Evolutionary conservation across 2,888 invertebrate genomes (phyloP), one percentile per base, ranked within the genome.

Genomic region (Stenurella melanura): DNA sequence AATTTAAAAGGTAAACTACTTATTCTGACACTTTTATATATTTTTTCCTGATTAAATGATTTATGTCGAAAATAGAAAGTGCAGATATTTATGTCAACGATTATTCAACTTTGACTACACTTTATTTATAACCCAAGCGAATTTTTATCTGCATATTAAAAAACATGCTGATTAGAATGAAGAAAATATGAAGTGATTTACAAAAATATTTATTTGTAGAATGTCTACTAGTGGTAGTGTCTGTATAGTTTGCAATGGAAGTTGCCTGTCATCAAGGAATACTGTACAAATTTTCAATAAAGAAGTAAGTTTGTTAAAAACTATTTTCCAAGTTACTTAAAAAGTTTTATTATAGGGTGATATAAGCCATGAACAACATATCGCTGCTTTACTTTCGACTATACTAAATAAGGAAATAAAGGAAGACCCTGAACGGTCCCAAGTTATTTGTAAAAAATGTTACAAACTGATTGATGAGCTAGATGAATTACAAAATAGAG

Each of bases 401-500:
- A 87, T 92, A 17, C 85, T 93, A 26, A 90, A 91, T 66, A 89
- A 87, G 73, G 89, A 91, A 1, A 83, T 94, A 0, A 89, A 87
- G 9, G 90, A 92, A 81, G 90, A 91, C 1, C 88, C 87, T 56
- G 91, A 91, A 0, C 93, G 93, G 77, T 91, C 92, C 0, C 89
- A 89, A 66, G 87, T 92, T 18, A 86, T 95, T 2, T 95, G 95
- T 87, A 93, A 92, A 85, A 94, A 93, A 83, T 95, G 95, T 86
- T 92, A 91, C 81, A 92, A 92, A 85, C 85, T 91, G 9, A 91
- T 93, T 67, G 89, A 91, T 19, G 94, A 95, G 88, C 92, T 92
- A 80, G 93, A 94, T 78, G 91, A 91, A 72, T 86, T 93, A 58
- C 91, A 92, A 85, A 89, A 87, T 21, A 83, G 91, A 87, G 73